Conservation (phyloP, 2,113 vertebrate genomes). For the Etia nguti region DNA sequence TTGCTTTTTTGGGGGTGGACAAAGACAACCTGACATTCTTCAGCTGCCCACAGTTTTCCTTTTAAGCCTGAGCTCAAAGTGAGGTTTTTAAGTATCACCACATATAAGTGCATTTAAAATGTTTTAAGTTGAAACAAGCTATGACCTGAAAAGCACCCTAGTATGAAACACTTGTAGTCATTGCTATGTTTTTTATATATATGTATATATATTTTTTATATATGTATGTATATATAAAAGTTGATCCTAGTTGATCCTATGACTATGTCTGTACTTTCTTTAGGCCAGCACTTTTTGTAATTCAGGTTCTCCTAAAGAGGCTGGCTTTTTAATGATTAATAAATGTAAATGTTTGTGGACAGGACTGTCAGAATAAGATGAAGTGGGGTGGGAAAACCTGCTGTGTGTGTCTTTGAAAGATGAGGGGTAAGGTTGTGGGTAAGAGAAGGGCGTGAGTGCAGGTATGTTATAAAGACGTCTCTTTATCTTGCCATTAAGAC, state of each 20-base stretch:
- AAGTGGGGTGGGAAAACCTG: not conserved
- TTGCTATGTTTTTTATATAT: fast-evolving
- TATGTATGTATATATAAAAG: not conserved
- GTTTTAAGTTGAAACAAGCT: not conserved
- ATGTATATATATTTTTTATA: no score
- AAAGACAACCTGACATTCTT: not conserved
- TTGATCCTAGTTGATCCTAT: not conserved
- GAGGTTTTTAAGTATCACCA: not conserved
- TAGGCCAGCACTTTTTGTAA: not conserved
- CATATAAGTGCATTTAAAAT: not conserved
- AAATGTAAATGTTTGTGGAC: not conserved
- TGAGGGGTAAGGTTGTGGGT: not conserved
- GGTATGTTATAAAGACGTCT: not conserved
- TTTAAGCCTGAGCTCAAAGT: no score
- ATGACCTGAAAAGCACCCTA: not conserved
- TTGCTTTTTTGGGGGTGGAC: no score
- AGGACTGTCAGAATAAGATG: not conserved
- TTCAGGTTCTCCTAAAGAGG: not conserved
- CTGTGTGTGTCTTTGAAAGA: not conserved
- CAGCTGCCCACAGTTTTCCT: not conserved
- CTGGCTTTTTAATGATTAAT: not conserved
- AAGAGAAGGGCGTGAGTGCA: not conserved
- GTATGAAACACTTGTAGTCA: not conserved
- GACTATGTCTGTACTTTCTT: not conserved
- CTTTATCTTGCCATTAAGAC: not conserved